phyloP scores from a whole-genome alignment of 1,140 invertebrate species.

The Zaprionus inermis region DNA sequence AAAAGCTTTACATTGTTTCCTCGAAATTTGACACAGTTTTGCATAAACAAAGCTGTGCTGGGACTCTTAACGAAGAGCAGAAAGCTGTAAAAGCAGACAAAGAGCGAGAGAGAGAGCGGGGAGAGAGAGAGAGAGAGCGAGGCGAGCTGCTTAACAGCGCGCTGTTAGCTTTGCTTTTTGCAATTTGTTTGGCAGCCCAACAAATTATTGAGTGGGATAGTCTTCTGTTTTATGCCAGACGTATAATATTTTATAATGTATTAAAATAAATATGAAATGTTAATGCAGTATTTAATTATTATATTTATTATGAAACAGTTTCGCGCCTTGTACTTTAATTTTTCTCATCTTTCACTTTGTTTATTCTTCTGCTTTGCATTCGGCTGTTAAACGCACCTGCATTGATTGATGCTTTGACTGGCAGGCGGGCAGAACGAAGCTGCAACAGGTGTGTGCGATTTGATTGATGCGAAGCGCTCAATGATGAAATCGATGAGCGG shows the following conservation, averaged over 20 bases:
- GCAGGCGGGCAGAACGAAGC: not conserved
- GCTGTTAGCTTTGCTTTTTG: slow-evolving; percentile 4
- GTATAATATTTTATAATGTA: not conserved
- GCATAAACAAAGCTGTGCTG: not conserved
- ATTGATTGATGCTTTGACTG: slow-evolving; percentile 55
- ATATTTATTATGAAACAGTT: not conserved
- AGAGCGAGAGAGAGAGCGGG: not conserved
- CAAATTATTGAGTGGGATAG: slow-evolving; percentile 1
- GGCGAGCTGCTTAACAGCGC: slow-evolving; percentile 17
- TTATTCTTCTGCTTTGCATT: not conserved
- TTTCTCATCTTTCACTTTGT: not conserved
- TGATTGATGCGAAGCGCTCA: slow-evolving; percentile 44
- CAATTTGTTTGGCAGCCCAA: slow-evolving; percentile 14
- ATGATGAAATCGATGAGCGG: not conserved
- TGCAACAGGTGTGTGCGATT: slow-evolving; percentile 59
- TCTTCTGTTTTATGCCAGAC: not conserved
- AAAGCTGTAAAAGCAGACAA: slow-evolving; percentile 29
- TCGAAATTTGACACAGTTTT: slow-evolving; percentile 49
- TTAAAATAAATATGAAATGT: not conserved
- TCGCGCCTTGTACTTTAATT: not conserved
- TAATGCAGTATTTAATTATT: not conserved
- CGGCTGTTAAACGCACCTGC: slow-evolving; percentile 4
- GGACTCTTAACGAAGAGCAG: slow-evolving; percentile 58
- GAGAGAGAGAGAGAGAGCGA: not conserved
- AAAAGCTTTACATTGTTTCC: slow-evolving; percentile 56